Evolutionary conservation across 1,140 invertebrate species (phyloP), one percentile per base, ranked within the genome.

Genomic region (Solen grandis): DNA sequence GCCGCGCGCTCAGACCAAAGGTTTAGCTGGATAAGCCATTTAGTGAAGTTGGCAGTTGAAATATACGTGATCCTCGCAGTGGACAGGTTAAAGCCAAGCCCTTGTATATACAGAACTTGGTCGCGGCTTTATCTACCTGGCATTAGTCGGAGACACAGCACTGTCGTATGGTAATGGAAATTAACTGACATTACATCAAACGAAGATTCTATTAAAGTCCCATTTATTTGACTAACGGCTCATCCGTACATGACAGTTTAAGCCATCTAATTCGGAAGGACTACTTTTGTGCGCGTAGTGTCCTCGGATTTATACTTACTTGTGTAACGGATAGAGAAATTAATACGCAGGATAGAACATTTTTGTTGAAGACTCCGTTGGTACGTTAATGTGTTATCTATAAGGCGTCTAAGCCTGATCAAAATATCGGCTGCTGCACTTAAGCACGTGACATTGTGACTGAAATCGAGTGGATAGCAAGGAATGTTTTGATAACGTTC

Each of bases 171-270:
- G 52, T 70, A 70, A 57, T 33, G 57, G 55, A 73, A 59, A 73
- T 54, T 36, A n/a, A 76, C 60, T 38, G 52, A 35, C n/a, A 4
- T 27, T 41, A 41, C 62, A 66, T 76, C 74, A 76, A 66, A 66
- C 35, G 62, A 41, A 38, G 63, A 66, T 66, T 76, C 74, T 31
- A 16, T 66, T 63, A 52, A 63, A 66, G 38, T 31, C 46, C 62
- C 38, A 76, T 76, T 76, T 76, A 76, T 76, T 76, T 76, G 63
- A 62, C 54, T 38, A 55, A 66, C 10, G 16, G 74, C 60, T 76
- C 31, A 57, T 57, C 41, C 31, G n/a, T 1, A 27, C 13, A 5
- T 66, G 74, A 76, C 74, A 76, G 19, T 19, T 33, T 76, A 76
- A 76, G 52, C 74, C 74, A 27, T n/a, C n/a, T 29, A 63, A 63